Evolutionary conservation across 64 coral and sea anemone genomes (phyloP), one percentile per base, ranked within the genome.

Genomic region (Montipora efflorescens): DNA sequence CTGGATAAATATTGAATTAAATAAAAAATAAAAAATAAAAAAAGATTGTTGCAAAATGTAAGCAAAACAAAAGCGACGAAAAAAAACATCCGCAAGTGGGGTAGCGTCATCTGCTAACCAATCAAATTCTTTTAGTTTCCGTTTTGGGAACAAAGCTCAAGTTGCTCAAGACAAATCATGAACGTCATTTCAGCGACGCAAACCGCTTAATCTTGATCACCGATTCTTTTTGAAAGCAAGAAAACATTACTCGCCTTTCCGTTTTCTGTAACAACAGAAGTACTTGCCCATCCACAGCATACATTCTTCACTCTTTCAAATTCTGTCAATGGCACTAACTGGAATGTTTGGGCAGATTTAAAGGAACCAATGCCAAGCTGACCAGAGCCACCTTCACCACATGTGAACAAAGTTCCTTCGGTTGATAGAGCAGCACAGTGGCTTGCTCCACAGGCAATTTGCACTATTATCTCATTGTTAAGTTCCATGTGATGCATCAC

Each of bases 251-350:
- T 15, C 78, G 84, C 95, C 90, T 96, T 80, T 75, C 91, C 91
- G 16, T 79, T 46, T 55, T 71, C 80, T 61, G 95, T 84, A 15
- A 93, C 7, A 72, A 55, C 91, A 57, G 74, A 72, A 19, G 91
- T 96, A 46, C 95, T 94, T 67, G 49, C 81, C 87, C 87, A 90
- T n/a, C 91, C 95, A 75, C 95, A 96, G 53, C 80, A 89, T 47
- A 93, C 25, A 71, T 92, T 87, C 58, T 80, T 47, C 9, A 91
- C 74, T 74, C 82, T 91, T 5, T 90, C 45, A 9, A 79, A 28
- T 28, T 62, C 70, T 45, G 87, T 91, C 48, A 96, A 11, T 6
- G 92, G 95, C 22, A 96, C 87, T 21, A 70, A 18, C 76, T 94
- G 62, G 75, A 96, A 96, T 19, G 15, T 78, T 5, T 79, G 3